Percentiles rank a stretch among this genome's conserved stretches.
phyloP scores from a whole-genome alignment of 2,888 invertebrate species.

The Mythimna albipuncta region DNA sequence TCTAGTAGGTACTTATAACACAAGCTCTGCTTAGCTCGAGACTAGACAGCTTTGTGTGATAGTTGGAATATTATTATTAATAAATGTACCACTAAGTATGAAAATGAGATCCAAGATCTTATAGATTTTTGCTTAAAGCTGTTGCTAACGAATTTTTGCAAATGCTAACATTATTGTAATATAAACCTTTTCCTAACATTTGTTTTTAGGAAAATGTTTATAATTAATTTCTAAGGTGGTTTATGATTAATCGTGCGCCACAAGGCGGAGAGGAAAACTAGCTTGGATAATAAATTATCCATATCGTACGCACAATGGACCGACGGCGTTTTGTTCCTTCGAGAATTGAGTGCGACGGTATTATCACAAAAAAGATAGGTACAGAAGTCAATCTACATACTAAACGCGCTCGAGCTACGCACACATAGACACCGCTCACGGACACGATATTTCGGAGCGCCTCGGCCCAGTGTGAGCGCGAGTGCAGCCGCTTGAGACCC shows the following conservation, averaged over 20 bases:
- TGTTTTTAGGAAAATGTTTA: conserved; percentile 51
- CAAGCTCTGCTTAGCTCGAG: too few species aligned
- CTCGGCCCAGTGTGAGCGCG: too few species aligned
- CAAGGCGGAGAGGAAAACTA: conserved; percentile 51
- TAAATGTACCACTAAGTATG: background rate
- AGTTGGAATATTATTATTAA: too few species aligned
- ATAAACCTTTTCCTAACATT: conserved; percentile 27
- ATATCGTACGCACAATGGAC: conserved; percentile 65
- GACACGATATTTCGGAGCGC: too few species aligned
- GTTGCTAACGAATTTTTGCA: conserved; percentile 8
- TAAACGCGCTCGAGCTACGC: too few species aligned
- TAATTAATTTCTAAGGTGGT: conserved; percentile 68
- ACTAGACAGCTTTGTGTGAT: too few species aligned
- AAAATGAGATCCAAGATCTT: conserved; percentile 9
- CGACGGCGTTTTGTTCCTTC: conserved; percentile 67
- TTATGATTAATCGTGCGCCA: conserved; percentile 66
- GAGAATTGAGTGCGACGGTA: conserved; percentile 60
- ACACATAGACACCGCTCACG: too few species aligned
- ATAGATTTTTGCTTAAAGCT: conserved; percentile 8
- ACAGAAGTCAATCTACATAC: too few species aligned
- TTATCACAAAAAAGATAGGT: background rate
- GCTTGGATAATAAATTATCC: conserved; percentile 65
- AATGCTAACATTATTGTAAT: conserved; percentile 8
- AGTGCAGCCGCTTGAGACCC: too few species aligned
- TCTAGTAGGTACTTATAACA: too few species aligned